Conservation (phyloP, 35 echinoderm and acorn worm species). For the Chiridota heheva region DNA sequence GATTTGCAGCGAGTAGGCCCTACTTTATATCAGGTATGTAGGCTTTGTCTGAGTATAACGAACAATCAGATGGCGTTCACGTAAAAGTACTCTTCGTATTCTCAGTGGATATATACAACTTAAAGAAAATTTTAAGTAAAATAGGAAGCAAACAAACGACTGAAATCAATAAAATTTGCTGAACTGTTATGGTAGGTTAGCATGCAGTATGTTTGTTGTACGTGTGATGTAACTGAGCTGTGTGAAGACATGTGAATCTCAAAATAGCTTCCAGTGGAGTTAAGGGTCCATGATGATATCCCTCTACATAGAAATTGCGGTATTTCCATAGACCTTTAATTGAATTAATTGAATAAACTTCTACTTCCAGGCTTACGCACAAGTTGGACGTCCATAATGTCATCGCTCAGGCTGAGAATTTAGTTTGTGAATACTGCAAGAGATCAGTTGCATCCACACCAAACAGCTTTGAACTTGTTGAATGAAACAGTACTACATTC, state of each 20-base stretch:
- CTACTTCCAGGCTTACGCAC: constrained; percentile 54
- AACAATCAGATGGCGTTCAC: too few relatives aligned
- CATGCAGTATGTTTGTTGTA: neutral
- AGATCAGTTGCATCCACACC: constrained; percentile 51
- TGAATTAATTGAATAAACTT: neutral
- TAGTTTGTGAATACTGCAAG: constrained; percentile 70
- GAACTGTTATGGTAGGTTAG: neutral
- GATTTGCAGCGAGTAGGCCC: too few relatives aligned
- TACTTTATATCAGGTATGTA: too few relatives aligned
- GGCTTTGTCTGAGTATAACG: too few relatives aligned
- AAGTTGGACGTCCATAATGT: constrained; percentile 65
- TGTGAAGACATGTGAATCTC: neutral
- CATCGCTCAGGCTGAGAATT: constrained; percentile 58
- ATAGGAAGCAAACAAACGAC: too few relatives aligned
- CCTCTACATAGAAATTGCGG: neutral
- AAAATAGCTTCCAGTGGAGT: neutral
- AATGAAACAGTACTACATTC: constrained; percentile 33
- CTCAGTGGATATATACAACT: too few relatives aligned
- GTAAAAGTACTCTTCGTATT: too few relatives aligned
- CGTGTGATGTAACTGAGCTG: neutral
- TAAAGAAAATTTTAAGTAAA: too few relatives aligned
- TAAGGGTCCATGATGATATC: neutral
- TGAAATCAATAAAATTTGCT: too few relatives aligned
- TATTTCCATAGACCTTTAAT: neutral
- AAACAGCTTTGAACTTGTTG: constrained; percentile 63